phyloP scores from a whole-genome alignment of 2,113 vertebrate species.

The Alligator sinensis region DNA sequence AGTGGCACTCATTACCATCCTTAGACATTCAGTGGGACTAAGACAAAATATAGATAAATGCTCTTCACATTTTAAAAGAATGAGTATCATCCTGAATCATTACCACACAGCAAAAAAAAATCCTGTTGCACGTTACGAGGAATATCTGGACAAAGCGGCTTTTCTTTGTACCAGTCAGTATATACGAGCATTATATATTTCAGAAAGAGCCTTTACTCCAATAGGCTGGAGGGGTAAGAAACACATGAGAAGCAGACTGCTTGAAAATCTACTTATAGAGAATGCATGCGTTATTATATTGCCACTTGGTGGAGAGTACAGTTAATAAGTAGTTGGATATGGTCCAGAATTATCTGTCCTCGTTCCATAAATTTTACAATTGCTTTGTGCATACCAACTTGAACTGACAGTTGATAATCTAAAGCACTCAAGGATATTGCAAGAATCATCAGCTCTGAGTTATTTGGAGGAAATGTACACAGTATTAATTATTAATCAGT shows the following conservation, averaged over 20 bases:
- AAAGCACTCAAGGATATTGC: not conserved
- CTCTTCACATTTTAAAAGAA: not conserved
- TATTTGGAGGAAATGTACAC: not conserved
- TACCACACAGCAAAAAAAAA: rapidly evolving
- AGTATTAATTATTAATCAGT: not conserved
- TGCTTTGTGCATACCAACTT: not conserved
- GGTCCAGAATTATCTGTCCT: not conserved
- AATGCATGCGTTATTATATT: not conserved
- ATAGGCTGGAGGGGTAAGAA: not conserved
- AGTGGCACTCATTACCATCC: not conserved
- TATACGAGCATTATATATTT: not conserved
- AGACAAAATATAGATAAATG: not conserved
- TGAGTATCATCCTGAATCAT: not conserved
- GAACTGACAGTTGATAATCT: not conserved
- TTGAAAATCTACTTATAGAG: not conserved
- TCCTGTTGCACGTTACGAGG: not conserved
- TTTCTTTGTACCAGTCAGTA: not conserved
- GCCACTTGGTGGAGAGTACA: not conserved
- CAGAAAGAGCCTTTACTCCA: not conserved
- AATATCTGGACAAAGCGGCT: not conserved
- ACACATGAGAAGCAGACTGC: not conserved
- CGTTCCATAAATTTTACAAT: not conserved
- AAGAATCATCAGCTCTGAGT: not conserved
- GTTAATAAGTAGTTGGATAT: not conserved
- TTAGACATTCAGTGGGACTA: not conserved